Conservation (phyloP, 2,888 invertebrate genomes). For the Drosophila flavopinicola region DNA sequence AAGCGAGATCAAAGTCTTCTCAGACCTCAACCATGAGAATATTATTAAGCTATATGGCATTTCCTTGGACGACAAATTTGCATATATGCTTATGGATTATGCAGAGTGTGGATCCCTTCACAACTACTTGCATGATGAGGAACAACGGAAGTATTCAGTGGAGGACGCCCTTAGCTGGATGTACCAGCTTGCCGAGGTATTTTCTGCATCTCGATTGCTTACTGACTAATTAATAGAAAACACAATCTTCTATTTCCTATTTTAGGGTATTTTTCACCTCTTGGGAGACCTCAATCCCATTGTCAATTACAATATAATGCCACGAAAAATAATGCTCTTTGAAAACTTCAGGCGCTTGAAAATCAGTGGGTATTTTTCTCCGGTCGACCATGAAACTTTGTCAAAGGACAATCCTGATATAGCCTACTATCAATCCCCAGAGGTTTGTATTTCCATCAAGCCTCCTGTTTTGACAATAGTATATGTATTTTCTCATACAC, state of each 20-base stretch:
- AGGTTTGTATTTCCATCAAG: too few species aligned
- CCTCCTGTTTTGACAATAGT: too few species aligned
- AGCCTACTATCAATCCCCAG: too few species aligned
- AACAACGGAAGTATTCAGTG: not conserved
- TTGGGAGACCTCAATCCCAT: not conserved
- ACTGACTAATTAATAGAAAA: not conserved
- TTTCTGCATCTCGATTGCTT: not conserved
- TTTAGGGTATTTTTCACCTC: too few species aligned
- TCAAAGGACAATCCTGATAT: too few species aligned
- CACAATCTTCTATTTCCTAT: not conserved
- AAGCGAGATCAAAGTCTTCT: too few species aligned
- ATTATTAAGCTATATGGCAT: not conserved
- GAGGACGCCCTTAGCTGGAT: slow-evolving; percentile 4
- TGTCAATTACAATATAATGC: slow-evolving; percentile 4
- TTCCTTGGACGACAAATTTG: not conserved
- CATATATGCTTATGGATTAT: slow-evolving; percentile 4
- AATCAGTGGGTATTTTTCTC: slow-evolving; percentile 1
- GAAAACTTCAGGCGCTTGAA: slow-evolving; percentile 1
- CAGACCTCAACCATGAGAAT: not conserved
- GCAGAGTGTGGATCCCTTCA: slow-evolving; percentile 7
- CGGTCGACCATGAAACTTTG: not conserved
- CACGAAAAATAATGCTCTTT: slow-evolving; percentile 8
- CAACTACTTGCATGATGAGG: slow-evolving; percentile 7
- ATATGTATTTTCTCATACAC: too few species aligned
- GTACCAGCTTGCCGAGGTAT: slow-evolving; percentile 7